Conservation (phyloP, 2,888 invertebrate species). For the Philonicus albiceps region DNA sequence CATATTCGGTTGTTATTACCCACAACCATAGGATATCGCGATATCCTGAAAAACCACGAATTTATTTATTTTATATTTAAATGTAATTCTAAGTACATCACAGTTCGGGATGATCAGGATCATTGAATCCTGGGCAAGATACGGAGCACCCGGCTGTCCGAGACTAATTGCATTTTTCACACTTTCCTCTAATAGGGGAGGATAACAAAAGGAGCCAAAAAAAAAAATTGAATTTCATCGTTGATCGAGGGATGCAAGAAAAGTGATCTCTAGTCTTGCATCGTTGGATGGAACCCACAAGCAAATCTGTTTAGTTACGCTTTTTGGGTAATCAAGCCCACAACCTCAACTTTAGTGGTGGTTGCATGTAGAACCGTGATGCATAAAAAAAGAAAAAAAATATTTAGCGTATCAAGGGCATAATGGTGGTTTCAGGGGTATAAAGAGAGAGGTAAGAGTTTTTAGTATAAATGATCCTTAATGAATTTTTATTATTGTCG, state of each 20-base stretch:
- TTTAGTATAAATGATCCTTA: not conserved
- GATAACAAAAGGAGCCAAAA: not conserved
- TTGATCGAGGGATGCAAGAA: not conserved
- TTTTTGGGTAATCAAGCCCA: not conserved
- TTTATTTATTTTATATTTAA: constrained; percentile 24
- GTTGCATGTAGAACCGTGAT: not conserved
- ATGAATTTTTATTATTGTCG: not conserved
- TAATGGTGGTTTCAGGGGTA: not conserved
- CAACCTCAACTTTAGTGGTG: not conserved
- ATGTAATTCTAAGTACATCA: constrained; percentile 2
- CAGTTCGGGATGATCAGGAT: not conserved
- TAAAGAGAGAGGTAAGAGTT: not conserved
- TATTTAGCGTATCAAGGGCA: not conserved
- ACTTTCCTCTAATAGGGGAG: constrained; percentile 53
- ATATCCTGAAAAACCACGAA: not conserved
- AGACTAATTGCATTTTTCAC: constrained; percentile 66
- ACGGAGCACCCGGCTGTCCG: constrained; percentile 54
- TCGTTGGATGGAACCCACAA: not conserved
- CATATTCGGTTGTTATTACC: not conserved
- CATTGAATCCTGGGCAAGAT: not conserved
- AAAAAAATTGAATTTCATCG: not conserved
- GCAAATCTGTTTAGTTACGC: not conserved
- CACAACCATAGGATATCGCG: not conserved
- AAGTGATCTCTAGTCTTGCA: not conserved
- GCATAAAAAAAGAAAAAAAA: not conserved